Evolutionary conservation across 2,113 vertebrate species (phyloP).

Genomic region (Sturnus vulgaris): DNA sequence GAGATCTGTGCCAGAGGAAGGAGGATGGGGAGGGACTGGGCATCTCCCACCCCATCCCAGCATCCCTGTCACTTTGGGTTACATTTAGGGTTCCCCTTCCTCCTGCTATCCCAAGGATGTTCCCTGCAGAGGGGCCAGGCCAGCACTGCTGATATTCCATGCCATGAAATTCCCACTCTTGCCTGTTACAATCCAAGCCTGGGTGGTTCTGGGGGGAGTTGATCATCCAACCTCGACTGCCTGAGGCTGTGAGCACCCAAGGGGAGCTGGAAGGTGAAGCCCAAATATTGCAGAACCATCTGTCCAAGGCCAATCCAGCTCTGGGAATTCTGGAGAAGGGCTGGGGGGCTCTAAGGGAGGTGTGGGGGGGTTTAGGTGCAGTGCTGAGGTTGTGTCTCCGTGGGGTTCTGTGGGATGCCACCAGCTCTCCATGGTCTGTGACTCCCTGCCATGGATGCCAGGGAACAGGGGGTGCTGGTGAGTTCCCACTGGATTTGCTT

Average conservation of each 20-base stretch:
- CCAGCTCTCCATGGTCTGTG: fast-evolving
- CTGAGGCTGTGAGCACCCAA: fast-evolving
- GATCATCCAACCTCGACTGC: background rate
- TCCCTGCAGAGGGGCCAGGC: background rate
- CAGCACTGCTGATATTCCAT: background rate
- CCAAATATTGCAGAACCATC: fast-evolving
- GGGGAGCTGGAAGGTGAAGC: background rate
- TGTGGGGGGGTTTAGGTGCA: fast-evolving
- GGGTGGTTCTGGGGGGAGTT: background rate
- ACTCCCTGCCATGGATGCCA: fast-evolving
- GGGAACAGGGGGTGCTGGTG: background rate
- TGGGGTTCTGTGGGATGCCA: background rate
- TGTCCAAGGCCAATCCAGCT: fast-evolving
- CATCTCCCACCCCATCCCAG: background rate
- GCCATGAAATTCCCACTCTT: background rate
- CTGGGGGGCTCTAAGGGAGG: background rate
- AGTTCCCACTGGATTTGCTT: fast-evolving
- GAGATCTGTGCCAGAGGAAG: background rate
- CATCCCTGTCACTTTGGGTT: fast-evolving
- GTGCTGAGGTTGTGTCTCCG: fast-evolving
- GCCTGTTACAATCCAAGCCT: background rate
- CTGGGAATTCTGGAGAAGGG: background rate
- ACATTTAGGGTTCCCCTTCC: fast-evolving
- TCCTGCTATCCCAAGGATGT: background rate
- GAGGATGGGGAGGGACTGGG: background rate